These are phyloP conservation scores for Protosalanx chinensis DNA, from an alignment of 2,797 vertebrate genomes.

Conservation along the genomic window DNA sequence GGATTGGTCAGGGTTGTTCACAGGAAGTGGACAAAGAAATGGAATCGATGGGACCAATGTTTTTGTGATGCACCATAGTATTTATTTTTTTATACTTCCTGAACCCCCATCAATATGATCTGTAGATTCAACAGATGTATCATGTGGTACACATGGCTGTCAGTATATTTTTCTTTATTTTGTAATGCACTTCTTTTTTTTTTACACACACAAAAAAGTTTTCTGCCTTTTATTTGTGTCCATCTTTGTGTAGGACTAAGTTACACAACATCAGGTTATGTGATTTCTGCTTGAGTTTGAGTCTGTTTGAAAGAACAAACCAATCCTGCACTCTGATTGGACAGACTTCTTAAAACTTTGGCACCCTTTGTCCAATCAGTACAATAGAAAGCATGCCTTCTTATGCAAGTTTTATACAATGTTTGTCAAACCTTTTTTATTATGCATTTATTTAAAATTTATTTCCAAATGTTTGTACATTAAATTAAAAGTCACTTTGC, in stretches of 20 bases:
- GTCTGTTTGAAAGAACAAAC: constrained; percentile 55
- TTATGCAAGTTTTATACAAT: constrained; percentile 78
- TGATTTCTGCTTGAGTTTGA: constrained; percentile 44
- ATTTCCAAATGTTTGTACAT: constrained; percentile 52
- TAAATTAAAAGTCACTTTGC: constrained; percentile 58
- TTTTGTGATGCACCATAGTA: constrained; percentile 66
- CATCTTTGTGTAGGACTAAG: constrained; percentile 35
- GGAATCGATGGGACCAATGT: constrained; percentile 29
- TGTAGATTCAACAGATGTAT: constrained; percentile 9
- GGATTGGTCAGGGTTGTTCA: constrained; percentile 20
- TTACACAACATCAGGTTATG: constrained; percentile 55
- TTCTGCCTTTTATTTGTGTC: constrained; percentile 13
- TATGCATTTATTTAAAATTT: constrained; percentile 68
- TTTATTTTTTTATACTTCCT: constrained; percentile 44
- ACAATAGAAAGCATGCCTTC: constrained; percentile 65
- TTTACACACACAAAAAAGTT: background rate
- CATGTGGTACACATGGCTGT: background rate
- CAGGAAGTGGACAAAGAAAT: constrained; percentile 22
- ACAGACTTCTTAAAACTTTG: constrained; percentile 38
- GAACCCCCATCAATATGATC: constrained; percentile 10
- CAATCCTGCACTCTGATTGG: constrained; percentile 37
- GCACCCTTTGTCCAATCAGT: constrained; percentile 51
- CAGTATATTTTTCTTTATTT: constrained; percentile 18
- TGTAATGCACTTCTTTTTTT: constrained; percentile 3
- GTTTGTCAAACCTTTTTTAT: constrained; percentile 61